Evolutionary conservation across 2,888 invertebrate genomes (phyloP).

Genomic region (Hirudinaria manillensis): DNA sequence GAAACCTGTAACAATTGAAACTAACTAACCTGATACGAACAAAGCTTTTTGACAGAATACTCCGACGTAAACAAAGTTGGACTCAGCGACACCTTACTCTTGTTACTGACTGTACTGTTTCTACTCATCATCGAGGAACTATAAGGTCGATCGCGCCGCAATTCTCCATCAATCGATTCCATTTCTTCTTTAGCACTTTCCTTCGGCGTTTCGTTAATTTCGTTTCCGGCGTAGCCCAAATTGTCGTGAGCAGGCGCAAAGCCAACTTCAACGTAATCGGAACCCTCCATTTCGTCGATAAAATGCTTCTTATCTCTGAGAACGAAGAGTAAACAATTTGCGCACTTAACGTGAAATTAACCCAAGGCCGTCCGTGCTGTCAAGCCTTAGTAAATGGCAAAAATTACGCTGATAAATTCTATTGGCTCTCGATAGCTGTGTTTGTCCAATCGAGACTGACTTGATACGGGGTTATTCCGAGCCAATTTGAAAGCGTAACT

Average conservation of each 20-base stretch:
- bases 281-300: neutral
- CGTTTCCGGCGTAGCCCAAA: neutral
- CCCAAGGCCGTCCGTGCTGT: too few relatives aligned
- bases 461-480: too few relatives aligned
- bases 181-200: constrained; percentile 6
- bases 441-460: too few relatives aligned
- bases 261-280: constrained; percentile 12
- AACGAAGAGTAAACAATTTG: neutral
- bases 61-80: constrained; percentile 18
- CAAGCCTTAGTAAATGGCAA: too few relatives aligned
- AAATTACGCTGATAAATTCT: too few relatives aligned
- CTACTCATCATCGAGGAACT: constrained; percentile 34
- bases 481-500: too few relatives aligned
- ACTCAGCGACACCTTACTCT: constrained; percentile 31
- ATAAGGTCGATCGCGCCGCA: constrained; percentile 31
- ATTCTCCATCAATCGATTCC: neutral
- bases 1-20: neutral
- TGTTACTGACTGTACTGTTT: constrained; percentile 23
- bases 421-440: too few relatives aligned
- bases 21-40: constrained; percentile 16
- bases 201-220: neutral
- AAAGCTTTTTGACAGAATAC: constrained; percentile 24
- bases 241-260: neutral
- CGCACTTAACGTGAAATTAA: too few relatives aligned
- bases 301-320: neutral